These are phyloP conservation scores for Abscondita cerata DNA, from an alignment of 2,888 invertebrate genomes.

Conservation along the genomic window DNA sequence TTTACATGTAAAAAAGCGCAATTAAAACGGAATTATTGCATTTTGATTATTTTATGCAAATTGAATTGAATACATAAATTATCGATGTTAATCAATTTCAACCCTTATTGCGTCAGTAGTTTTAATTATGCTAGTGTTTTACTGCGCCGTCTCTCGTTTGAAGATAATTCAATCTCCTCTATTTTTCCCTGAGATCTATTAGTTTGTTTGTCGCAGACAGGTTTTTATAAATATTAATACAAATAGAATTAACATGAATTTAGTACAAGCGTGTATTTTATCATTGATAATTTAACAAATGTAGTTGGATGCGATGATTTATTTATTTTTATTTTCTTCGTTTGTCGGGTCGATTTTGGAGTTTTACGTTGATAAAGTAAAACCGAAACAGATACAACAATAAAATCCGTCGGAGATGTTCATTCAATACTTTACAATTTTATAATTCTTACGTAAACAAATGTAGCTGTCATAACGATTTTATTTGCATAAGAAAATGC, in stretches of 20 bases:
- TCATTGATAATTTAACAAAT: constrained; percentile 7
- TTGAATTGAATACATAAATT: not conserved
- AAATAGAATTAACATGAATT: constrained; percentile 1
- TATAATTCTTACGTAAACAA: constrained; percentile 2
- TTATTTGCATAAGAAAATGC: constrained; percentile 17
- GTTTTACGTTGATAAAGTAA: not conserved
- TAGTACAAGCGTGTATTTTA: constrained; percentile 7
- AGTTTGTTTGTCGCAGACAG: constrained; percentile 8
- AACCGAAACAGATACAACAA: not conserved
- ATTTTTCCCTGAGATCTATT: constrained; percentile 8
- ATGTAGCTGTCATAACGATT: constrained; percentile 6
- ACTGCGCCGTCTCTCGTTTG: constrained; percentile 9
- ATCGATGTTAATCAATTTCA: not conserved
- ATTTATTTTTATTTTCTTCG: not conserved
- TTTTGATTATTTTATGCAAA: not conserved
- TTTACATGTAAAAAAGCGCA: too few relatives aligned
- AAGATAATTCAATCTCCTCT: constrained; percentile 7
- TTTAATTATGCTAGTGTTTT: constrained; percentile 9
- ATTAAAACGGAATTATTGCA: too few relatives aligned
- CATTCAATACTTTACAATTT: constrained; percentile 5
- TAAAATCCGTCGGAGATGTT: not conserved
- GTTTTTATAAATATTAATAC: constrained; percentile 1
- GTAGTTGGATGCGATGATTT: not conserved
- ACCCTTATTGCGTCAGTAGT: constrained; percentile 7
- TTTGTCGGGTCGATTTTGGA: not conserved